Evolutionary conservation across 2,113 vertebrate genomes (phyloP).

Genomic region (Rallus limicola): DNA sequence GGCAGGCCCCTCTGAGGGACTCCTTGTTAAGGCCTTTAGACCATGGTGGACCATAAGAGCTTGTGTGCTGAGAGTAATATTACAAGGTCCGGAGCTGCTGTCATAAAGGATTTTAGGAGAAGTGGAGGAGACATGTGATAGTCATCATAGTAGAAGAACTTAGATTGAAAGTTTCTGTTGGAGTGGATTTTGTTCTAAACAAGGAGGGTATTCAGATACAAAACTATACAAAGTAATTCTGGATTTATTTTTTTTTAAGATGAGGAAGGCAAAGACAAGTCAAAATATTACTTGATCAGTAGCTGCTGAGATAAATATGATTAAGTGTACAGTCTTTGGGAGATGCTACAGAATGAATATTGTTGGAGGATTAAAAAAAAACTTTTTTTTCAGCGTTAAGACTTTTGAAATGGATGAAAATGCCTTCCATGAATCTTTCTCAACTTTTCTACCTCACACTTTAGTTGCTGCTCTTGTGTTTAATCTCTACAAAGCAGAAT

Average conservation of each 20-base stretch:
- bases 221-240: not conserved
- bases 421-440: not conserved
- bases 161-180: not conserved
- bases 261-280: not conserved
- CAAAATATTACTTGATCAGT: rapidly evolving
- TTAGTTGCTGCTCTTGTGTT: not conserved
- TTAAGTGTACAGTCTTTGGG: not conserved
- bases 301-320: not conserved
- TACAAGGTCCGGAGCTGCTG: not conserved
- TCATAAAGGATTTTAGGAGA: not conserved
- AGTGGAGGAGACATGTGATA: not conserved
- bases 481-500: not conserved
- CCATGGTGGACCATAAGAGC: not conserved
- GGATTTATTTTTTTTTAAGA: not conserved
- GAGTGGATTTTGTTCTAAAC: not conserved
- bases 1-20: not conserved
- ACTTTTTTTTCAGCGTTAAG: not conserved
- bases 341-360: not conserved
- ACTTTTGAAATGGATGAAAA: not conserved
- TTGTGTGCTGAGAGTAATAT: not conserved
- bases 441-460: not conserved
- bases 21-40: not conserved
- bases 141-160: not conserved
- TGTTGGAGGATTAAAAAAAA: not conserved
- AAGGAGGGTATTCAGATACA: not conserved